Evolutionary conservation across 2,888 invertebrate genomes (phyloP).

Genomic region (Oligia latruncula): DNA sequence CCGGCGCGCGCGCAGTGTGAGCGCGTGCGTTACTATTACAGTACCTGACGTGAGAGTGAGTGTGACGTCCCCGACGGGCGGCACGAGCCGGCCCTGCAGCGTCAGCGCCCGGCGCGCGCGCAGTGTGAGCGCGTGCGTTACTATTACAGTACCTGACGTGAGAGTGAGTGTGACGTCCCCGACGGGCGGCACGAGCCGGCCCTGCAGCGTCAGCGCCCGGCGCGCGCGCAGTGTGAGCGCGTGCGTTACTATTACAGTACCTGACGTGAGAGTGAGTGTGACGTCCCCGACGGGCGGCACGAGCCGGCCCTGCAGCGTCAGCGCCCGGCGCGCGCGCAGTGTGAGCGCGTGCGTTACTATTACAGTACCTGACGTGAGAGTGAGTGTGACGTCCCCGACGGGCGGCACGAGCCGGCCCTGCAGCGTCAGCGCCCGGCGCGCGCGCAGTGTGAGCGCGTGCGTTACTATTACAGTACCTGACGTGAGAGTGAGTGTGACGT

Average conservation of each 20-base stretch:
- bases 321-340: slow-evolving; percentile 91
- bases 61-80: slow-evolving; percentile 91
- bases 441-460: slow-evolving; percentile 90
- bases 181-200: slow-evolving; percentile 92
- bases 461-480: slow-evolving; percentile 18
- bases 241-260: slow-evolving; percentile 4
- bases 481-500: slow-evolving; percentile 89
- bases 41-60: slow-evolving; percentile 83
- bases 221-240: slow-evolving; percentile 91
- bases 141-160: slow-evolving; percentile 51
- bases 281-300: slow-evolving; percentile 92
- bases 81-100: slow-evolving; percentile 91
- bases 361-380: slow-evolving; percentile 73
- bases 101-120: slow-evolving; percentile 92
- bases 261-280: slow-evolving; percentile 85
- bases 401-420: slow-evolving; percentile 92
- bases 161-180: slow-evolving; percentile 90
- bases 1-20: slow-evolving; percentile 90
- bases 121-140: slow-evolving; percentile 88
- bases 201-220: slow-evolving; percentile 92
- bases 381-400: slow-evolving; percentile 91
- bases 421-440: slow-evolving; percentile 92
- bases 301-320: slow-evolving; percentile 91
- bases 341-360: slow-evolving; percentile 82
- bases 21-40: slow-evolving; percentile 75